Evolutionary conservation across 2,113 vertebrate species (phyloP), one percentile per base, ranked within the genome.

Genomic region (Ciconia maguari): DNA sequence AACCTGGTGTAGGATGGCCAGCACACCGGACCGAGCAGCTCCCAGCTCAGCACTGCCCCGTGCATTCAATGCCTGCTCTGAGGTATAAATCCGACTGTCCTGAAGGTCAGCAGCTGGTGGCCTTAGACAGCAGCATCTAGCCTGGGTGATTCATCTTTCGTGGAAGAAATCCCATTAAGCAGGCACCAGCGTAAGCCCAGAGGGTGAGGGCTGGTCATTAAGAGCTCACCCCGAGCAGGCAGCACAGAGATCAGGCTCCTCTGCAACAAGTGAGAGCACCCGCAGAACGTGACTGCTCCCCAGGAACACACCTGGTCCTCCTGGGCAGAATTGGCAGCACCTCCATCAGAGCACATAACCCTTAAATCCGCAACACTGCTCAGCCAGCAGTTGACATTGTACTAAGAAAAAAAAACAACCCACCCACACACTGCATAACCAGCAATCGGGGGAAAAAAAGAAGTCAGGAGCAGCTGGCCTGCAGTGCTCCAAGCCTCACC

Each of bases 31-130:
- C 11, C 0, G 0, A 95, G 68, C 54, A 74, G 65, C 41, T 88
- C 65, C 42, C 34, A 36, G 61, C 51, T 66, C 48, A 51, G 75
- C 85, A 5, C 32, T n/a, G 94, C 78, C 61, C 19, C 1, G 1
- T 22, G 38, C 79, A 95, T 94, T 93, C 96, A 84, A 19, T 0
- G 12, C 74, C 66, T 54, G 58, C 82, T 93, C 34, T 0, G 1
- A 83, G 77, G 61, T 91, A 94, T 93, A 96, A 97, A 97, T 96
- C 81, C 51, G 20, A 11, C 75, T 89, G 87, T 83, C 95, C 92
- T 91, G 90, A 96, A 96, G 94, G 95, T 76, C 92, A 95, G 87
- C 86, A 94, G 90, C 87, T 96, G 90, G 90, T 83, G 74, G 68
- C 89, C 86, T 91, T 42, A 92, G 83, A 95, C 77, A 94, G 76